Evolutionary conservation across 1,140 invertebrate genomes (phyloP), one percentile per base, ranked within the genome.

Genomic region (Bombus superbus): DNA sequence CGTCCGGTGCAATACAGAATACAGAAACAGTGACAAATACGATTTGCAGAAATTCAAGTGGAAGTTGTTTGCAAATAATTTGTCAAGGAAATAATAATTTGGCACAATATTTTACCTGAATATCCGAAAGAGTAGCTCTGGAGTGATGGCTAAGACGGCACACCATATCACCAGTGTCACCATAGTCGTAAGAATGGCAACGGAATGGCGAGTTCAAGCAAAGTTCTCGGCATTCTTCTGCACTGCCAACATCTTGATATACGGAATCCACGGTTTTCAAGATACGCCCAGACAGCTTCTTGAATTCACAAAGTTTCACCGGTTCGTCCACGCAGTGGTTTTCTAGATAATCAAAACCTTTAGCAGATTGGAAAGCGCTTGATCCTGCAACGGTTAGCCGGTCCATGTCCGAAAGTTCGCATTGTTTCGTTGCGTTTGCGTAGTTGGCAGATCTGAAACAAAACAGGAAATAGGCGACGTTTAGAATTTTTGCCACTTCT

Each of bases 191-290:
- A 0, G 98, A 98, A 92, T 98, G 98, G 94, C 98, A 99, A 92
- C 96, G 96, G 95, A 97, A 97, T 13, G 98, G 97, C 18, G 98
- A 98, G 91, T 97, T 98, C 42, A 99, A 95, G 92, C 98, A 99
- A 62, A 98, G 96, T 89, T 98, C 98, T 73, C 98, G 96, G 93
- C 98, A 98, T 95, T 98, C 98, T 84, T 98, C 98, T 75, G 98
- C 96, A 8, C 97, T 98, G 85, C 97, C 97, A 2, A 98, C 97
- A 91, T 98, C 98, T 95, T 98, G 98, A 92, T 98, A 98, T 11
- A 99, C 98, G 6, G 98, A 98, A 92, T 99, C 98, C 5, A 99
- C 98, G 0, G 98, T 99, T 95, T 99, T 99, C 53, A 99, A 95
- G 88, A 99, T 99, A 82, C 98, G 96, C 1, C 98, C 98, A 47